Evolutionary conservation across 2,113 vertebrate species (phyloP).

Genomic region (Hassar affinis): DNA sequence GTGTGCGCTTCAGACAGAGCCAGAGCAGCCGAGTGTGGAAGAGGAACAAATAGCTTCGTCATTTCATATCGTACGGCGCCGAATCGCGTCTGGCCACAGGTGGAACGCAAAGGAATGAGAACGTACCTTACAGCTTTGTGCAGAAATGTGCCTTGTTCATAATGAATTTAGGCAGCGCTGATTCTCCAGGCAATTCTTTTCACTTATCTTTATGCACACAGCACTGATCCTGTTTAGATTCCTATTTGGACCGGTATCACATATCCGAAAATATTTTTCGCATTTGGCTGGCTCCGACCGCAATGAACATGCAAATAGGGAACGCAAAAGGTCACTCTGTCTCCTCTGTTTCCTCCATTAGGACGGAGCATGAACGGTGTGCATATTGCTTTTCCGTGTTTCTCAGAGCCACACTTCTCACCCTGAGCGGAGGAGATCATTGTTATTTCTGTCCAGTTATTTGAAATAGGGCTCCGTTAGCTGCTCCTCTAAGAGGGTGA

Average conservation of each 20-base stretch:
- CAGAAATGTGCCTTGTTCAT: conserved; percentile 5
- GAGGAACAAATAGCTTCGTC: conserved; percentile 48
- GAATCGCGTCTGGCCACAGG: conserved; percentile 40
- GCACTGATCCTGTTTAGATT: conserved; percentile 28
- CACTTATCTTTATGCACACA: conserved; percentile 3
- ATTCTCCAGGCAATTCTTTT: conserved; percentile 22
- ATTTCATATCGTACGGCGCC: conserved; percentile 44
- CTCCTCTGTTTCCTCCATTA: conserved; percentile 73
- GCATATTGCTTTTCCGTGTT: conserved; percentile 68
- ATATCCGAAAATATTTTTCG: conserved; percentile 23
- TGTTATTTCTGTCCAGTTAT: conserved; percentile 51
- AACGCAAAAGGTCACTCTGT: conserved; percentile 73
- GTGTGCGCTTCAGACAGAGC: conserved; percentile 40
- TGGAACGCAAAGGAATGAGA: conserved; percentile 28
- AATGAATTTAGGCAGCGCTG: conserved; percentile 1
- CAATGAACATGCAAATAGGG: conserved; percentile 56
- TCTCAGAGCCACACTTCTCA: conserved; percentile 59
- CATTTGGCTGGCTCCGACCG: conserved; percentile 62
- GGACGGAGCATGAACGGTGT: conserved; percentile 68
- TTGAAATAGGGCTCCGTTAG: conserved; percentile 34
- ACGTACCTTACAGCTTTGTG: conserved; percentile 15
- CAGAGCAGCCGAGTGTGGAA: conserved; percentile 44
- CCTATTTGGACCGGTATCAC: conserved; percentile 9
- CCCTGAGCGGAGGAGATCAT: conserved; percentile 47
- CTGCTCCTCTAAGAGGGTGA: neutral